A percentile compares a stretch with the other conserved stretches of the same genome.
These are phyloP conservation scores for Siniperca scherzeri DNA, from an alignment of 2,797 vertebrate species.

Conservation along the genomic window DNA sequence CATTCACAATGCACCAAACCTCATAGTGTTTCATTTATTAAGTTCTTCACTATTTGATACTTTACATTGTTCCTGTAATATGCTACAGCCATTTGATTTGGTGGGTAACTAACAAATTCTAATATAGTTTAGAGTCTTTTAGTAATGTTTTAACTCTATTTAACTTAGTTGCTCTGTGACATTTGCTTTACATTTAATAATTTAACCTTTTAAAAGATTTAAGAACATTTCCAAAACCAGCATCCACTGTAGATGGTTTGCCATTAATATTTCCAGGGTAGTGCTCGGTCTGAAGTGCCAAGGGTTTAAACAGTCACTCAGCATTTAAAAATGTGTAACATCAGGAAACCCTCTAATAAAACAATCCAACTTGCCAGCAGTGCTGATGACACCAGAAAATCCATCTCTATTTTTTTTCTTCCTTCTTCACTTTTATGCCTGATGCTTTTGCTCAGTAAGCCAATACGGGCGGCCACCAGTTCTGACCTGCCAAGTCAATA, in stretches of 20 bases:
- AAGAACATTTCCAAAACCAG: slow-evolving; percentile 6
- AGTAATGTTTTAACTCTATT: neutral
- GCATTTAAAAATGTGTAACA: slow-evolving; percentile 23
- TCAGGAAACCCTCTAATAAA: slow-evolving; percentile 9
- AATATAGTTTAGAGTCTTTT: neutral
- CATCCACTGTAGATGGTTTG: neutral
- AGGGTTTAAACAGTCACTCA: slow-evolving; percentile 4
- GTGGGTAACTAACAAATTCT: neutral
- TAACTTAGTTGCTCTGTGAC: neutral
- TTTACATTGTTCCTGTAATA: too few relatives aligned
- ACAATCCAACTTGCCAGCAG: slow-evolving; percentile 20
- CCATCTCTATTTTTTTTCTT: slow-evolving; percentile 25
- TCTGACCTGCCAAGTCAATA: slow-evolving; percentile 67
- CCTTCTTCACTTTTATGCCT: slow-evolving; percentile 32
- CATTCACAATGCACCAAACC: neutral
- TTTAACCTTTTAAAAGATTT: neutral
- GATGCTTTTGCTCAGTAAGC: slow-evolving; percentile 41
- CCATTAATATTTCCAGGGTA: neutral
- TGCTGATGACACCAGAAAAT: slow-evolving; percentile 46
- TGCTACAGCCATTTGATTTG: neutral
- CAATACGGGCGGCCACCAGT: slow-evolving; percentile 19
- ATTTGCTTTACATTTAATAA: slow-evolving; percentile 5
- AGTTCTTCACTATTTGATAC: neutral
- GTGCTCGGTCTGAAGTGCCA: neutral
- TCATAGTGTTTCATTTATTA: neutral